Evolutionary conservation across 2,113 vertebrate species (phyloP).

Genomic region (Ictalurus punctatus): DNA sequence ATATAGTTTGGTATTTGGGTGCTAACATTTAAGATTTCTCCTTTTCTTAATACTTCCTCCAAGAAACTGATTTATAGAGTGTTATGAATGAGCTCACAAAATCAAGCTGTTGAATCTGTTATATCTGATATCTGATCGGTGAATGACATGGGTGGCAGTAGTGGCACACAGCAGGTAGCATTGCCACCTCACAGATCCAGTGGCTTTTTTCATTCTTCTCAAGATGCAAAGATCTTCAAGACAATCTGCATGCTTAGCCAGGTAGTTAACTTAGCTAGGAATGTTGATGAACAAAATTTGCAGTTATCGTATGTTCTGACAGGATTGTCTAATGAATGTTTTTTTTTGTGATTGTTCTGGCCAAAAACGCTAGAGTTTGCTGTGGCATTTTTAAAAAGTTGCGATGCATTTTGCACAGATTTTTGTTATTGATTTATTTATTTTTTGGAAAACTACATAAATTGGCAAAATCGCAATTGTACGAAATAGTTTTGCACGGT

Average conservation of each 20-base stretch:
- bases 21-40: neutral
- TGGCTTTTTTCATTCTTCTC: neutral
- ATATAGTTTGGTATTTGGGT: neutral
- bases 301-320: neutral
- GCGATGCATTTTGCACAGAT: too few species aligned
- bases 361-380: too few species aligned
- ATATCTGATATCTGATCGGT: neutral
- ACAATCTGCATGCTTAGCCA: neutral
- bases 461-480: too few species aligned
- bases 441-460: too few species aligned
- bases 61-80: neutral
- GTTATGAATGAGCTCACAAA: neutral
- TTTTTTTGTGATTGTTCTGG: too few species aligned
- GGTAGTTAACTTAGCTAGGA: neutral
- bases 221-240: neutral
- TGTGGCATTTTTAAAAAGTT: too few species aligned
- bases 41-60: neutral
- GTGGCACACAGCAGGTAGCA: neutral
- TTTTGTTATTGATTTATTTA: too few species aligned
- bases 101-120: neutral
- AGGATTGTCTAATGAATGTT: neutral
- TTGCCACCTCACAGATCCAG: neutral
- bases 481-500: too few species aligned
- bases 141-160: neutral
- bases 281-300: neutral